A percentile compares a stretch with the other conserved stretches of the same genome.
Evolutionary conservation across 2,113 vertebrate genomes (phyloP).

Genomic region (Heterotilapia buettikoferi): DNA sequence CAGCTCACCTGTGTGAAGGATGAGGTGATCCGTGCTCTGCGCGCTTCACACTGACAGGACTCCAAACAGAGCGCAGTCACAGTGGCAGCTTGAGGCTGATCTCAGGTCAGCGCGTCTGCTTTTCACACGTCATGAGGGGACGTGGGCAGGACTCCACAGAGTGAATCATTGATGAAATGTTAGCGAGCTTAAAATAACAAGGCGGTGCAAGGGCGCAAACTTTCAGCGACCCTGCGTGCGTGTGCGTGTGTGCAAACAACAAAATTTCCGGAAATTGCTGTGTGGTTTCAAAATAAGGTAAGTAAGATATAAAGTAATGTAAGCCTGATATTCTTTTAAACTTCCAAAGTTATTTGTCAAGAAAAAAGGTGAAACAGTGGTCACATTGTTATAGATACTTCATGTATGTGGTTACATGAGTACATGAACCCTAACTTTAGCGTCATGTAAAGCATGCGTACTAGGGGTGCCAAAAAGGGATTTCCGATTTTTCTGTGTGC

Average conservation of each 20-base stretch:
- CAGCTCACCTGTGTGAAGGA: constrained; percentile 39
- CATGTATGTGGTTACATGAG: neutral
- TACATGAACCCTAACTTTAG: neutral
- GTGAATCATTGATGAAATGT: constrained; percentile 59
- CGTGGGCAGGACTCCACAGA: neutral
- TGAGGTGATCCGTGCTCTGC: neutral
- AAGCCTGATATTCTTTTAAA: neutral
- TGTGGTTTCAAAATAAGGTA: constrained; percentile 10
- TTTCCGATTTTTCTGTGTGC: neutral
- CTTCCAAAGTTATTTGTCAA: neutral
- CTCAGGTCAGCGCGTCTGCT: neutral
- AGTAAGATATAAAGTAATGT: neutral
- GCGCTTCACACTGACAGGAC: neutral
- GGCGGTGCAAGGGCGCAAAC: constrained; percentile 1
- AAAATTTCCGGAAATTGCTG: neutral
- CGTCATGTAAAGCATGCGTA: neutral
- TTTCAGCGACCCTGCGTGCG: neutral
- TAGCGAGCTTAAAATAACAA: neutral
- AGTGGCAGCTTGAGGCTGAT: neutral
- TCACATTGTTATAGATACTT: neutral
- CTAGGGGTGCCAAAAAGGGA: neutral
- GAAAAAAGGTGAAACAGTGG: neutral
- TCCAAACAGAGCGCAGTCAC: neutral
- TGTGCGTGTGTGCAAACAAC: neutral
- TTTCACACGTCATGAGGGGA: neutral